Base-by-base conservation (phyloP, 2,888 invertebrate species). In the Deilephila porcellus region DNA sequence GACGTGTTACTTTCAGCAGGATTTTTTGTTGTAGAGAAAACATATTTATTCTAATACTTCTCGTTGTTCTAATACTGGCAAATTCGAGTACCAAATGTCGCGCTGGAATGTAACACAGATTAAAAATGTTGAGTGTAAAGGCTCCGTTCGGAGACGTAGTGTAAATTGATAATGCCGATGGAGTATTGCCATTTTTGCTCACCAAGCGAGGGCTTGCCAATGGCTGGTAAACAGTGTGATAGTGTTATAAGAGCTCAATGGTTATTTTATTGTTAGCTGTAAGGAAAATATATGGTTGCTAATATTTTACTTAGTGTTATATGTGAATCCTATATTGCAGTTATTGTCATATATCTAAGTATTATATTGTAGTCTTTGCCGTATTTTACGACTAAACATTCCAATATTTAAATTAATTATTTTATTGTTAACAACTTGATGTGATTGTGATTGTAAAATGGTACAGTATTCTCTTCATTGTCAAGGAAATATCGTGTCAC, bases 181-280 rank as follows among this genome's bases (percentile, higher is more conserved):
- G 84, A 85, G 83, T 83, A 85, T 92, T 92, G 92, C 93, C 93
- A 92, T 90, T 87, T 82, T 87, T 88, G 88, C 90, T 90, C 88
- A 86, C 81, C 76, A 83, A 83, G 83, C 85, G 82, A 86, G 82
- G 85, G 89, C 90, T 93, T 92, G 91, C 92, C 92, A 88, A 87
- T 85, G 86, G 88, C 86, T 87, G 84, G 81, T 77, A 81, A 86
- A 84, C 83, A 85, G 90, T 92, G 91, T 92, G 91, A 92, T 92
- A 93, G 87, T 85, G 82, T 84, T 83, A 77, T 88, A 87, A 85
- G 88, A 90, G 92, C 93, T 93, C 93, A 92, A 92, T 86, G 83
- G 85, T 88, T 87, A 85, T 86, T 84, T 78, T 82, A 82, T 80
- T 79, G 82, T 82, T 86, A 88, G 84, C 78, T 70, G 74, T 85